A percentile compares a stretch with the other conserved stretches of the same genome.
phyloP scores from a whole-genome alignment of 2,888 invertebrate species.

The Lasioglossum pauxillum region DNA sequence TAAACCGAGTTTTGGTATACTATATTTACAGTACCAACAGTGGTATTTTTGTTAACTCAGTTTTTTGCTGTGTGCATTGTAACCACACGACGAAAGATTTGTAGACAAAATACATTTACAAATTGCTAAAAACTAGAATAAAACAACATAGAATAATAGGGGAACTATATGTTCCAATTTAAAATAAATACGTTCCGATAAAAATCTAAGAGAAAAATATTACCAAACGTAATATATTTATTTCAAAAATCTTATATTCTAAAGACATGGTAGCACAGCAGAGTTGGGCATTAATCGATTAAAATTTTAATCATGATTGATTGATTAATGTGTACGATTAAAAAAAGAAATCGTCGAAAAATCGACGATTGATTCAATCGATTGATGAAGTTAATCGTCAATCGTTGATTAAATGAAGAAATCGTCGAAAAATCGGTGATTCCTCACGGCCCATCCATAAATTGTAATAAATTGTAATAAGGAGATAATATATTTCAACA shows the following conservation, averaged over 20 bases:
- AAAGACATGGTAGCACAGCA: neutral
- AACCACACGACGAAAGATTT: neutral
- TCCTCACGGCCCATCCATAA: too few relatives aligned
- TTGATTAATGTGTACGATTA: too few relatives aligned
- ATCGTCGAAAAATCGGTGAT: too few relatives aligned
- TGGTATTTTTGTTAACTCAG: neutral
- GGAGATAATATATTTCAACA: too few relatives aligned
- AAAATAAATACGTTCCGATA: neutral
- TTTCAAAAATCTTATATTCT: neutral
- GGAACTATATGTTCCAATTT: too few relatives aligned
- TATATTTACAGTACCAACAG: neutral
- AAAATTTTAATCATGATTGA: too few relatives aligned
- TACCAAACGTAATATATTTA: neutral
- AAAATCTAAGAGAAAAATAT: neutral
- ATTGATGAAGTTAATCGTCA: too few relatives aligned
- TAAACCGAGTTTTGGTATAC: neutral
- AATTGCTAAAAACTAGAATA: neutral
- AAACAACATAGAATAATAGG: neutral
- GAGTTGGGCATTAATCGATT: too few relatives aligned
- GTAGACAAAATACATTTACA: neutral
- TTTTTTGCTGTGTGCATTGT: neutral
- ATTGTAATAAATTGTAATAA: too few relatives aligned
- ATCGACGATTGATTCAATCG: too few relatives aligned
- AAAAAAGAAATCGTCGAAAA: too few relatives aligned
- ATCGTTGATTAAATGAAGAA: too few relatives aligned